Base-by-base conservation (phyloP, 2,797 vertebrate species). In the Molossus alvarezi region DNA sequence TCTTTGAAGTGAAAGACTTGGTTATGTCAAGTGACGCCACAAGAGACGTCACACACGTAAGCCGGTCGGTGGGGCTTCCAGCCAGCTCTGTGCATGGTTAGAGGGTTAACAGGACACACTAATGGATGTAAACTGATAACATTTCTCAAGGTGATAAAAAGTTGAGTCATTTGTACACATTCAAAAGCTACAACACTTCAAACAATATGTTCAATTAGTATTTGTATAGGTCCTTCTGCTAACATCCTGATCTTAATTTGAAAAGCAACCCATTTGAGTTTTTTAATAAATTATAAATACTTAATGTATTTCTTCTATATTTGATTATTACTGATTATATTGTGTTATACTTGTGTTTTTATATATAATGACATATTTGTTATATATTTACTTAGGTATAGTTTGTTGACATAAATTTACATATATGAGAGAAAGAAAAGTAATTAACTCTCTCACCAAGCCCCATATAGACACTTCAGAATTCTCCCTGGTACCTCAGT, bases 261-360 rank as follows among this genome's bases (percentile, higher is more conserved):
- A 83, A 88, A 95, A 84, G 55, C 25, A 57, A 55, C n/a, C 10
- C 1, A 92, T 20, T 72, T 81, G 13, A 89, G 92, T 14, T 79
- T 29, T 53, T 73, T 29, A 20, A 82, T 88, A 96, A 84, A 86
- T 77, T 84, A 94, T 76, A 90, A 77, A 13, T 67, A 84, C 10
- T 79, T 93, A 79, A 60, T 83, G 14, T 45, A 12, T 90, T 64
- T 23, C 13, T 37, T 87, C 10, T 92, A 2, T 88, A n/a, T 85
- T 13, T 57, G 17, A 60, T 62, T 71, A 51, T 86, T 65, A 71
- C 29, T 58, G 7, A 81, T 62, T 71, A 71, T 29, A 77, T 51
- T 94, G 7, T 85, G 76, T 81, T 64, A 92, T 77, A 89, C 33
- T 89, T 25, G 55, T 67, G 23, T 41, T 41, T 92, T 60, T 84